phyloP scores from a whole-genome alignment of 2,797 vertebrate species.

The Sebastes matsubarae region DNA sequence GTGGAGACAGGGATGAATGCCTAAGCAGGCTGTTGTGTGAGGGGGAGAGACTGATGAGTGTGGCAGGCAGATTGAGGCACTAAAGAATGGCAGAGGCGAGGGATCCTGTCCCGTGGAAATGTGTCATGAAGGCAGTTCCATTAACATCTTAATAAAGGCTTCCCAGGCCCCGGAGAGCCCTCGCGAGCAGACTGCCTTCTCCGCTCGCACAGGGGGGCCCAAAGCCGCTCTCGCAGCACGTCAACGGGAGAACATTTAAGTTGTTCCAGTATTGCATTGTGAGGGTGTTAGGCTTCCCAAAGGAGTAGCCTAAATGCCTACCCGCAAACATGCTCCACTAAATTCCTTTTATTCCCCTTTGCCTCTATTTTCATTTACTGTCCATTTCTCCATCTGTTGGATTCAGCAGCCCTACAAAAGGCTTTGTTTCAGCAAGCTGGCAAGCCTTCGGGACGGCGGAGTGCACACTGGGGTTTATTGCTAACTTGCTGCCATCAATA shows the following conservation, averaged over 20 bases:
- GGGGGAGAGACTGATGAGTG: slow-evolving; percentile 70
- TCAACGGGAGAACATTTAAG: slow-evolving; percentile 68
- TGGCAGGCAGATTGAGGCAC: slow-evolving; percentile 65
- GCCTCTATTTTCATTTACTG: slow-evolving; percentile 79
- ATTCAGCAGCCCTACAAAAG: slow-evolving; percentile 79
- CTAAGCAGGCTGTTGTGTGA: slow-evolving; percentile 72
- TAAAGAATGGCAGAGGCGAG: slow-evolving; percentile 69
- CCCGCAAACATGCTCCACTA: slow-evolving; percentile 74
- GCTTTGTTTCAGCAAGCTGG: slow-evolving; percentile 81
- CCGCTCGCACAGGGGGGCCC: slow-evolving; percentile 47
- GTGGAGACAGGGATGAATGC: slow-evolving; percentile 66
- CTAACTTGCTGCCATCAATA: slow-evolving; percentile 69
- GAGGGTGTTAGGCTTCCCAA: slow-evolving; percentile 77
- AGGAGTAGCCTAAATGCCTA: slow-evolving; percentile 69
- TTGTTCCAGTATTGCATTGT: slow-evolving; percentile 72
- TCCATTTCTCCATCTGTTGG: slow-evolving; percentile 83
- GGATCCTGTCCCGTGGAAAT: slow-evolving; percentile 78
- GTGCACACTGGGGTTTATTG: slow-evolving; percentile 60
- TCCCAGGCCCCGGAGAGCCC: slow-evolving; percentile 76
- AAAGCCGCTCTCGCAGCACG: slow-evolving; percentile 59
- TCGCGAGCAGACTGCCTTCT: slow-evolving; percentile 63
- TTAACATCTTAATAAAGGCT: slow-evolving; percentile 86
- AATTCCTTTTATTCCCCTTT: slow-evolving; percentile 76
- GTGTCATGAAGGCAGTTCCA: slow-evolving; percentile 84
- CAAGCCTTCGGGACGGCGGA: slow-evolving; percentile 58